Evolutionary conservation across 2,888 invertebrate species (phyloP).

Genomic region (Tipula helvola): DNA sequence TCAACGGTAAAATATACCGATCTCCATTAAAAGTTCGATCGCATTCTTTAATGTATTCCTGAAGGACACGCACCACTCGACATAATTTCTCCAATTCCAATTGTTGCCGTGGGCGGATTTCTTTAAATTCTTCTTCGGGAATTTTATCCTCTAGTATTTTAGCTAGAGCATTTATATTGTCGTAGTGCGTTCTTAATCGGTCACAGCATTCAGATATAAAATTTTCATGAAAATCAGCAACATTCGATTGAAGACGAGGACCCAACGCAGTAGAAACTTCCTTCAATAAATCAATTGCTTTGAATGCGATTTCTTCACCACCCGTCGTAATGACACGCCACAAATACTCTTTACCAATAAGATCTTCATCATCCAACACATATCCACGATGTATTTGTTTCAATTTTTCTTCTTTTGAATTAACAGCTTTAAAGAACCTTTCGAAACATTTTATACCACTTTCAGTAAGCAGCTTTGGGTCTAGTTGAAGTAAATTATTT

Average conservation of each 20-base stretch:
- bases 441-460: constrained; percentile 87
- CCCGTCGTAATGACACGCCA: constrained; percentile 89
- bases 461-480: constrained; percentile 83
- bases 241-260: constrained; percentile 64
- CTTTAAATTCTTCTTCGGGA: constrained; percentile 21
- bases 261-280: constrained; percentile 92
- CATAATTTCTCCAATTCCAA: constrained; percentile 75
- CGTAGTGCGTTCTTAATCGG: constrained; percentile 72
- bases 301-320: constrained; percentile 82
- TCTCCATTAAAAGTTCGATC: constrained; percentile 81
- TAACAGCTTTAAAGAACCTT: constrained; percentile 61
- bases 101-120: constrained; percentile 28
- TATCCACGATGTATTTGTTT: constrained; percentile 74
- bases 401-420: constrained; percentile 86
- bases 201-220: constrained; percentile 89
- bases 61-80: constrained; percentile 83
- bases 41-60: constrained; percentile 92
- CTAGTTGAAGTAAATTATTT: constrained; percentile 81
- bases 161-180: constrained; percentile 51
- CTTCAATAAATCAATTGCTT: constrained; percentile 81
- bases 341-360: constrained; percentile 91
- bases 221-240: constrained; percentile 77
- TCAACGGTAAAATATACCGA: constrained; percentile 73
- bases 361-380: constrained; percentile 84
- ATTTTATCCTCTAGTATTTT: constrained; percentile 21